Conservation (phyloP, 2,888 invertebrate genomes). For the Tuberolachnus salignus region DNA sequence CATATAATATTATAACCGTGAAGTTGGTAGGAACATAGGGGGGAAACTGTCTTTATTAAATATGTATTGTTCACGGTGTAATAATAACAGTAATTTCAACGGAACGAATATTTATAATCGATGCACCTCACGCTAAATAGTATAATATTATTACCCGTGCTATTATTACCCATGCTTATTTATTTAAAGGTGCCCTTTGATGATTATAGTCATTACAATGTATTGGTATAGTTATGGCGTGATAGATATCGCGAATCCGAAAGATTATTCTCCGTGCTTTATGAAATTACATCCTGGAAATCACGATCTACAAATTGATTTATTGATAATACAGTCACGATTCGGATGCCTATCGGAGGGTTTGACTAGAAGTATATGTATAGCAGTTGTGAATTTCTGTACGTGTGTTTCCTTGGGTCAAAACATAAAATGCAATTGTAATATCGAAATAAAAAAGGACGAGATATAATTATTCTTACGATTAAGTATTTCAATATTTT, state of each 20-base stretch:
- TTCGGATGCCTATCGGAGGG: no score
- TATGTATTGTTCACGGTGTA: slow-evolving; percentile 26
- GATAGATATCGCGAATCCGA: neutral
- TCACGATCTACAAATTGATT: no score
- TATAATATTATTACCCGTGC: neutral
- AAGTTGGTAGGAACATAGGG: neutral
- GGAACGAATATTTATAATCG: neutral
- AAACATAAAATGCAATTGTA: no score
- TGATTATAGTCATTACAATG: no score
- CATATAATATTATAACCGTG: neutral
- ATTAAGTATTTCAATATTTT: no score
- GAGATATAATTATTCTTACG: no score
- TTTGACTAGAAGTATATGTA: no score
- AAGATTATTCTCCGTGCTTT: neutral
- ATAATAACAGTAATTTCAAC: slow-evolving; percentile 43
- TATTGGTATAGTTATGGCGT: neutral
- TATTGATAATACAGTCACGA: no score
- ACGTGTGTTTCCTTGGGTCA: no score
- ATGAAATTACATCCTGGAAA: neutral
- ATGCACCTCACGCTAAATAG: slow-evolving; percentile 21
- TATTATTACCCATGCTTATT: no score
- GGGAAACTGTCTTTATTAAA: slow-evolving; percentile 16
- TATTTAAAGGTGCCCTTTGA: neutral
- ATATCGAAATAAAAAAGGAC: no score
- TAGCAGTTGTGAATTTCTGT: no score